phyloP scores from a whole-genome alignment of 2,113 vertebrate genomes.

The Sylvilagus bachmani region DNA sequence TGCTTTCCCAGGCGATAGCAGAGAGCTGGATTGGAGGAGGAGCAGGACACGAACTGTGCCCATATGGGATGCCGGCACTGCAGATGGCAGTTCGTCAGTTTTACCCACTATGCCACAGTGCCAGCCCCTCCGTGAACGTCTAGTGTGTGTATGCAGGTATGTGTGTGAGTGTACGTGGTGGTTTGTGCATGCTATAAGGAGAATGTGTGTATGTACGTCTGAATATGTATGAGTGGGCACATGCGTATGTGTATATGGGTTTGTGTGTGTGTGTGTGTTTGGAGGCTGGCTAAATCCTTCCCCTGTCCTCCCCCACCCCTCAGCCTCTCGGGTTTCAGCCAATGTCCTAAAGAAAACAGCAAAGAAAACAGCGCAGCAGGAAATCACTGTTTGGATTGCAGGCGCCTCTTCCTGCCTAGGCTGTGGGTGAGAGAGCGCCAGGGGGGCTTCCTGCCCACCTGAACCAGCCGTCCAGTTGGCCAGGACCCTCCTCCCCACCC shows the following conservation, averaged over 20 bases:
- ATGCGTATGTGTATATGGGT: too few relatives aligned
- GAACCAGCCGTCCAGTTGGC: neutral
- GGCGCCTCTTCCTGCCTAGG: conserved; percentile 87
- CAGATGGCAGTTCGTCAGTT: too few relatives aligned
- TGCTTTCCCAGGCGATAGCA: too few relatives aligned
- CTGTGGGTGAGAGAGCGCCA: neutral
- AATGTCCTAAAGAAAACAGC: conserved; percentile 87
- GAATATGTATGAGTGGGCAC: neutral
- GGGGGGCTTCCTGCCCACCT: conserved; percentile 77
- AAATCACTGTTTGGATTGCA: conserved; percentile 91
- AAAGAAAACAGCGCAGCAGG: conserved; percentile 85
- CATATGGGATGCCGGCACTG: too few relatives aligned
- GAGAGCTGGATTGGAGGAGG: too few relatives aligned
- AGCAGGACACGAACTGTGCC: too few relatives aligned
- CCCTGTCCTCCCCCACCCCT: conserved; percentile 67
- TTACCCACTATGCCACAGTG: too few relatives aligned
- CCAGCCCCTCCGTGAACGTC: too few relatives aligned
- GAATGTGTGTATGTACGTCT: neutral
- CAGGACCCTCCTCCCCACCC: neutral
- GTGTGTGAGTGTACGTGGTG: neutral
- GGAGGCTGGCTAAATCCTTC: conserved; percentile 76
- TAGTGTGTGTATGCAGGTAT: too few relatives aligned
- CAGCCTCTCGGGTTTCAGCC: conserved; percentile 86
- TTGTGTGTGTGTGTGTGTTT: neutral
- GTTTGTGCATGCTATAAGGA: neutral